Conservation (phyloP, 1,140 invertebrate species). For the Brachionus angularis region DNA sequence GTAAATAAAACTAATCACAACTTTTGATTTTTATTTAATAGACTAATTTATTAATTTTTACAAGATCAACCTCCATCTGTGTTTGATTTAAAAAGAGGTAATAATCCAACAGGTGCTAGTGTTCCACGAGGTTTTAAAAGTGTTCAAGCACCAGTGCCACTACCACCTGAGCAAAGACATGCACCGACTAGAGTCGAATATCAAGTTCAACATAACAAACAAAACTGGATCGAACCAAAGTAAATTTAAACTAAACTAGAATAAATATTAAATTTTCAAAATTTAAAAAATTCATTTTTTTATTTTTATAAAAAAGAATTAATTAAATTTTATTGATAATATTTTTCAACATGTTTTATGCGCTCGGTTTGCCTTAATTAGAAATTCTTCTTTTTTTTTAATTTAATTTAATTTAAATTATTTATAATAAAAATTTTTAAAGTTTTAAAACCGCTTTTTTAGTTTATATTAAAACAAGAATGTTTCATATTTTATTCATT, state of each 20-base stretch:
- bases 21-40: neutral
- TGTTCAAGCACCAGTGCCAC: conserved; percentile 28
- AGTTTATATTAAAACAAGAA: no score
- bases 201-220: conserved; percentile 37
- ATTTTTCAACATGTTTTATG: neutral
- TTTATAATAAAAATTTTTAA: no score
- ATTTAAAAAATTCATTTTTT: no score
- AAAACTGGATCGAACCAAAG: conserved; percentile 44
- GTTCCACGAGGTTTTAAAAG: conserved; percentile 31
- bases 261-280: no score
- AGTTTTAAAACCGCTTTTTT: no score
- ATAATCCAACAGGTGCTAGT: conserved; percentile 3
- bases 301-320: no score
- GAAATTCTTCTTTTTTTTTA: conserved; percentile 5
- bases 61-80: conserved; percentile 24
- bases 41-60: neutral
- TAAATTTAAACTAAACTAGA: neutral
- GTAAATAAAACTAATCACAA: no score
- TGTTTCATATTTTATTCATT: no score
- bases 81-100: conserved; percentile 27
- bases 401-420: conserved; percentile 7
- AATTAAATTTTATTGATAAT: conserved; percentile 10
- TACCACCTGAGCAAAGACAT: conserved; percentile 34
- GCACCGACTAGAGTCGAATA: conserved; percentile 5
- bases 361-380: conserved; percentile 18